Evolutionary conservation across 2,888 invertebrate genomes (phyloP), one percentile per base, ranked within the genome.

Genomic region (Melanchra persicariae): DNA sequence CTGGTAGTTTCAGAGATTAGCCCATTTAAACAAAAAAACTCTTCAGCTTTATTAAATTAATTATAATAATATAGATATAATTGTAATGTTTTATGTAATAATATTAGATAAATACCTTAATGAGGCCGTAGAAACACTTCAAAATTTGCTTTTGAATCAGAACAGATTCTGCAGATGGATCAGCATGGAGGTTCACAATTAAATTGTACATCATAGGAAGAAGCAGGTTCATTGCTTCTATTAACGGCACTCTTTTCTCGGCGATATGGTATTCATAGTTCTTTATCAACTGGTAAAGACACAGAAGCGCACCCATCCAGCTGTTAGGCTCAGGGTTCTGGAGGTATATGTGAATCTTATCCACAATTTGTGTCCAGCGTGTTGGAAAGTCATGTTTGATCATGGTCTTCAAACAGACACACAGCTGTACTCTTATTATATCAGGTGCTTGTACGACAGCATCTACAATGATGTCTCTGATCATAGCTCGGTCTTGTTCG

Each of bases 361-460:
- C 99, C 15, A 99, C 98, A 80, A 99, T 97, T 91, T 98, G 98
- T 0, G 99, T 98, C 99, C 99, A 99, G 84, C 98, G 97, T 60
- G 98, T 97, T 7, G 99, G 99, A 92, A 99, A 99, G 92, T 99
- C 99, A 91, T 98, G 97, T 92, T 99, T 99, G 58, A 99, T 98
- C 80, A 99, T 99, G 78, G 97, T 97, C 93, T 98, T 98, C 24
- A 99, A 97, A 91, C 98, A 98, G n/a, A 99, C 98, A 86, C 98
- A 98, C 64, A 99, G 96, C 92, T 99, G 99, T 57, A 98, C 97
- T 90, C 99, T 97, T 84, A 99, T 97, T 70, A 99, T 96, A 79
- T 99, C 99, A 10, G 99, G 99, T 52, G 99, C 98, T 92, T 98
- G 98, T 6, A 99, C 98, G 68, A 99, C 97, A 57, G 99, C 99